Percentiles rank a stretch among this genome's conserved stretches.
Evolutionary conservation across 2,888 invertebrate genomes (phyloP).

Genomic region (Aphrophora alni): DNA sequence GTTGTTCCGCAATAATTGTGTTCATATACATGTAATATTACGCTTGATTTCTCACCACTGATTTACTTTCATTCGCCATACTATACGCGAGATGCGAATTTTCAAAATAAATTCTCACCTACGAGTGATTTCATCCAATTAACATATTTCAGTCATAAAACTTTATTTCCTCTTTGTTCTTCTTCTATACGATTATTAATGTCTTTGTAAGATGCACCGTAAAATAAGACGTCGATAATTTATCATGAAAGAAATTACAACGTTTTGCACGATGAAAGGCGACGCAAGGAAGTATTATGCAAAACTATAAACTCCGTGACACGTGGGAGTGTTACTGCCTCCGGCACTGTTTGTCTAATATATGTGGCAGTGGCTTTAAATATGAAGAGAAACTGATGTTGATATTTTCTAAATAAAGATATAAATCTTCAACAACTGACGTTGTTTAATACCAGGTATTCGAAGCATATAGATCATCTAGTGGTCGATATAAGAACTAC

Average conservation of each 20-base stretch:
- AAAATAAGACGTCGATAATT: not conserved
- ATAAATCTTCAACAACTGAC: not conserved
- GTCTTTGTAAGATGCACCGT: not conserved
- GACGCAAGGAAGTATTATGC: not conserved
- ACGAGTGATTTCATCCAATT: not conserved
- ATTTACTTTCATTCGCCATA: too few relatives aligned
- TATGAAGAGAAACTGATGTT: not conserved
- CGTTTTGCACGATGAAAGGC: too few relatives aligned
- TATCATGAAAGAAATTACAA: slow-evolving; percentile 6
- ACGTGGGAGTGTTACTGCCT: not conserved
- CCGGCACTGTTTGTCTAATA: not conserved
- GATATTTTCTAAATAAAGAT: slow-evolving; percentile 1
- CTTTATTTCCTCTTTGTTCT: not conserved
- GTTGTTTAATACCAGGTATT: not conserved
- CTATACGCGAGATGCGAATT: too few relatives aligned
- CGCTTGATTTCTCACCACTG: too few relatives aligned
- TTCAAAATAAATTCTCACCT: too few relatives aligned
- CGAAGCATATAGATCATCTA: not conserved
- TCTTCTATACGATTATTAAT: not conserved
- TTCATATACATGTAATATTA: too few relatives aligned
- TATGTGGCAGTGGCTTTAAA: not conserved
- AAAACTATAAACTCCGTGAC: not conserved
- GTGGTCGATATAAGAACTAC: not conserved
- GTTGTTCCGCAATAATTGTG: too few relatives aligned
- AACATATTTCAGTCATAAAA: not conserved